These are phyloP conservation scores for Lasioglossum calceatum DNA, from an alignment of 2,888 invertebrate species.

Conservation along the genomic window DNA sequence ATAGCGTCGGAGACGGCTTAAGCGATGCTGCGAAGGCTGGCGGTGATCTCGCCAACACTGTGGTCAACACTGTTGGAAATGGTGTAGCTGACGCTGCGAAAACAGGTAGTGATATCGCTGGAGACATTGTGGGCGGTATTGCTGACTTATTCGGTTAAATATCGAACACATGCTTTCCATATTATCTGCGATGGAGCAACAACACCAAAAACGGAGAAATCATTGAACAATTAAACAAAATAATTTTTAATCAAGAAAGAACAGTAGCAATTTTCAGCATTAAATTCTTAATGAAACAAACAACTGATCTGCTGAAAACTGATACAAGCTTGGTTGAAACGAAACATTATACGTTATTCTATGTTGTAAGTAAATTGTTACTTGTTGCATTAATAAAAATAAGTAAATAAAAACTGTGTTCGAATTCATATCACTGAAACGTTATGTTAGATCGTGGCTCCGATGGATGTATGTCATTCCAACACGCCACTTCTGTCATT, in stretches of 20 bases:
- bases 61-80: not conserved
- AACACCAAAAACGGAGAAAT: not conserved
- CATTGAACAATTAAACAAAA: conserved; percentile 21
- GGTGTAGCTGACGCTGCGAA: not conserved
- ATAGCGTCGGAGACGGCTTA: not conserved
- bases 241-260: conserved; percentile 26
- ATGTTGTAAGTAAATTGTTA: conserved; percentile 40
- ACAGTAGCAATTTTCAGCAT: conserved; percentile 2
- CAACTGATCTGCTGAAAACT: conserved; percentile 10
- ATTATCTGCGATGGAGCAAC: not conserved
- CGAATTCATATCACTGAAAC: conserved; percentile 40
- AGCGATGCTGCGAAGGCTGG: not conserved
- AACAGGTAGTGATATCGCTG: not conserved
- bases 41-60: not conserved
- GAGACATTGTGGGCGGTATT: not conserved
- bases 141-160: not conserved
- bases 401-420: conserved; percentile 16
- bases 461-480: conserved; percentile 67
- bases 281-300: conserved; percentile 6
- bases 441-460: conserved; percentile 48
- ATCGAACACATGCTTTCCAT: not conserved
- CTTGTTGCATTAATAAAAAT: conserved; percentile 36
- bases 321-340: not conserved
- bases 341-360: conserved; percentile 24
- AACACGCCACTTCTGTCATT: conserved; percentile 79